Base-by-base conservation (phyloP, 2,888 invertebrate species). In the Eupithecia abbreviata region DNA sequence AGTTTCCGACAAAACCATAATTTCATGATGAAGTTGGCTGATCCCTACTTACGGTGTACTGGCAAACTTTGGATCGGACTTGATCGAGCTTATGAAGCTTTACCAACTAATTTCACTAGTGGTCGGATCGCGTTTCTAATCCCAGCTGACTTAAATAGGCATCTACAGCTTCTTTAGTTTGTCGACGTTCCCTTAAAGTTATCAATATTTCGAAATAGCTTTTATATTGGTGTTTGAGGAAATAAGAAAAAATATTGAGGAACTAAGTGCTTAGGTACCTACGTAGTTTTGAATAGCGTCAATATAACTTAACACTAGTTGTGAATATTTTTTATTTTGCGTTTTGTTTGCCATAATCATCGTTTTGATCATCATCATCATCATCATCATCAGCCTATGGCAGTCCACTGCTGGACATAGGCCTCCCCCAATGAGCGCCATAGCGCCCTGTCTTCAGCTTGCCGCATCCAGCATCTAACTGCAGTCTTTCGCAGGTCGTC, bases 51-150 rank as follows among this genome's bases (percentile, higher is more conserved):
- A 69, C 62, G 71, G 72, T 77, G 67, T 49, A 74, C 66, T 72
- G 58, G 74, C 71, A 72, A 77, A 77, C 77, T 77, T 74, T 42
- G 68, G 69, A 74, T 77, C 69, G 74, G 67, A 77, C 71, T 77
- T 71, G 71, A 71, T 73, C 67, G 74, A 68, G 74, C 72, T 77
- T 77, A 77, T 66, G 71, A 67, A 71, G 75, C 75, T 77, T 73
- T 71, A 70, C 62, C n/a, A 77, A 74, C 77, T 72, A 77, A 69
- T 69, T 69, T 69, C 69, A 69, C 41, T n/a, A 18, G 51, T 41
- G 55, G 71, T 41, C 41, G 71, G 71, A 55, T 55, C 42, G 9
- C 43, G 70, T 10, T 42, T 41, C 71, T 71, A 51, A 71, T 55
- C 55, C 69, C 47, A 45, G 45, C 67, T 45, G 45, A 68, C 43